A percentile compares a stretch with the other conserved stretches of the same genome.
Evolutionary conservation across 2,888 invertebrate species (phyloP).

Genomic region (Pelosia muscerda): DNA sequence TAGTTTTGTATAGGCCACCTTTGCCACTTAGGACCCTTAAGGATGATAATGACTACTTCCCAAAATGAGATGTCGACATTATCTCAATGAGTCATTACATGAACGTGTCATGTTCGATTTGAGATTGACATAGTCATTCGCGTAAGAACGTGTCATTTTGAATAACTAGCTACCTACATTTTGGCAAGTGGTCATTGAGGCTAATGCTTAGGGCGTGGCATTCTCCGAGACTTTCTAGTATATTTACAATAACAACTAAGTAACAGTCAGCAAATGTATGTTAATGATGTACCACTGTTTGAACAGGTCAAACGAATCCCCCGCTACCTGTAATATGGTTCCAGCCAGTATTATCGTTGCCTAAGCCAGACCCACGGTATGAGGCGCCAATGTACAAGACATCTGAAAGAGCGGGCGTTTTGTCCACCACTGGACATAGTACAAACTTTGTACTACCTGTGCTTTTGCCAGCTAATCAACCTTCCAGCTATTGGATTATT

Average conservation of each 20-base stretch:
- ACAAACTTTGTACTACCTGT: constrained; percentile 96
- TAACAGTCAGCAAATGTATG: background rate
- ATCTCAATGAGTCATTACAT: no score
- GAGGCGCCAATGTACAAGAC: constrained; percentile 95
- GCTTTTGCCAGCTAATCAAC: constrained; percentile 88
- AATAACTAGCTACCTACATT: no score
- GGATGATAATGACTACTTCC: no score
- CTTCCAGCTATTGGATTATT: constrained; percentile 94
- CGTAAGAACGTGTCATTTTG: no score
- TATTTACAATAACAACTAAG: background rate
- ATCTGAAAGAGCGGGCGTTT: constrained; percentile 93
- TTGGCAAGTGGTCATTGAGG: no score
- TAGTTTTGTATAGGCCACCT: background rate
- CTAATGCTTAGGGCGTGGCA: background rate
- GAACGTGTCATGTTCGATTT: no score
- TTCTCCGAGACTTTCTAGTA: background rate
- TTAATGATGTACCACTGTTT: constrained; percentile 32
- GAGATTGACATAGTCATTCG: no score
- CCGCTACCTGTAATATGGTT: constrained; percentile 89
- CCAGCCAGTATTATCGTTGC: constrained; percentile 88
- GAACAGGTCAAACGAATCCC: constrained; percentile 91
- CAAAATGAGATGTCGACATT: no score
- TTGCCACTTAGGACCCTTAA: background rate
- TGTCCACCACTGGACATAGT: constrained; percentile 97
- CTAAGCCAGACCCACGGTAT: constrained; percentile 89